Evolutionary conservation across 1,140 invertebrate genomes (phyloP), one percentile per base, ranked within the genome.

Genomic region (Hydropsyche tenuis): DNA sequence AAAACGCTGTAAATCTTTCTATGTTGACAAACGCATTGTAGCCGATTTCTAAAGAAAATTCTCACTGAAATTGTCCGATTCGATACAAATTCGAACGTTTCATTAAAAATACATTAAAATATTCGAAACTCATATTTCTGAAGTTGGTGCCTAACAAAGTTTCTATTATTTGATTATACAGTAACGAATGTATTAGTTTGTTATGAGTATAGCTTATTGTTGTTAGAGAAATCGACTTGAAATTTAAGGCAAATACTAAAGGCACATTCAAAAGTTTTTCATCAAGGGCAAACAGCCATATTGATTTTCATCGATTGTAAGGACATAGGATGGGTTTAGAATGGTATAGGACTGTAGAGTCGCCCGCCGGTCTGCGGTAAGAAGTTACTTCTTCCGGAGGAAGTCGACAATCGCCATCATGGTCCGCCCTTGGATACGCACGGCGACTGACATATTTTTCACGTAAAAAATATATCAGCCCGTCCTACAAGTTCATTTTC

Each of bases 351-450:
- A 18, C 25, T 51, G 48, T 16, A 18, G 46, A 69, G 66, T 69
- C 66, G 66, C 66, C 66, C 23, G 66, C 66, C 22, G 45, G 66
- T 69, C 66, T 69, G 66, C 66, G 66, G 66, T 69, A 42, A 69
- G 66, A 20, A 69, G 66, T 69, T 69, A 69, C 66, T 48, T 30
- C 69, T 72, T 75, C 69, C 73, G 69, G 69, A 68, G 73, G 73
- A 74, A 70, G 73, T 74, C 69, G 69, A 68, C 69, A 75, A 72
- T 75, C 73, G 73, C 46, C 48, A 27, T 30, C 30, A 46, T 66
- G 51, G 51, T 14, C 51, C 22, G 51, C 73, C 69, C 73, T 60
- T n/a, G 25, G 45, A 27, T 75, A 75, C 73, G 69, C 73, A 75
- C 71, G 62, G 71, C 73, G 37, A 16, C 14, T 53, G n/a, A 20